A percentile compares a stretch with the other conserved stretches of the same genome.
phyloP scores from a whole-genome alignment of 2,113 vertebrate species.

The Corythaeola cristata region DNA sequence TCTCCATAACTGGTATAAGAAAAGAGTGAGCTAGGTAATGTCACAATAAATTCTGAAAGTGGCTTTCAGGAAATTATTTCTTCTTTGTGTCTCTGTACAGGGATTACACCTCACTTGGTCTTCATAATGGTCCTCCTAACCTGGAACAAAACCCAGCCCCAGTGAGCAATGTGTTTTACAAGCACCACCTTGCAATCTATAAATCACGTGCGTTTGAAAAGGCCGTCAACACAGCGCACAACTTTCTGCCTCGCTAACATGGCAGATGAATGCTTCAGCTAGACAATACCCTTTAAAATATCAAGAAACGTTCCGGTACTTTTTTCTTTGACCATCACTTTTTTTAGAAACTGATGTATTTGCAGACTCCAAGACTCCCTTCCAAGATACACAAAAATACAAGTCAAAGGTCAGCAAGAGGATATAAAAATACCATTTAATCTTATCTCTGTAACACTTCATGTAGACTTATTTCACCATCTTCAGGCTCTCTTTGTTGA shows the following conservation, averaged over 20 bases:
- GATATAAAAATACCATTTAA: slow-evolving; percentile 77
- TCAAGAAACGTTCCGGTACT: not conserved
- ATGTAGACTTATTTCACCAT: slow-evolving; percentile 51
- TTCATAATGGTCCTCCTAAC: not conserved
- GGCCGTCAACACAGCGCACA: not conserved
- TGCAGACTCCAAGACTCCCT: slow-evolving; percentile 59
- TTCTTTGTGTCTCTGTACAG: not conserved
- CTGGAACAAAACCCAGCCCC: not conserved
- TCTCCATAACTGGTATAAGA: not conserved
- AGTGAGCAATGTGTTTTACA: not conserved
- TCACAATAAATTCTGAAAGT: not conserved
- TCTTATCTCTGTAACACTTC: slow-evolving; percentile 71
- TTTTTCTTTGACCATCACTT: slow-evolving; percentile 53
- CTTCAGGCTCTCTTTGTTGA: slow-evolving; percentile 37
- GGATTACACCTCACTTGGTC: not conserved
- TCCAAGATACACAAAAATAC: slow-evolving; percentile 68
- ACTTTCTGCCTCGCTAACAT: not conserved
- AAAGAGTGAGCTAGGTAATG: not conserved
- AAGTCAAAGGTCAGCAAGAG: slow-evolving; percentile 72
- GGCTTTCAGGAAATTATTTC: not conserved
- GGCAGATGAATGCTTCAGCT: not conserved
- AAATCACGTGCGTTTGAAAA: not conserved
- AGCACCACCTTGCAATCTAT: not conserved
- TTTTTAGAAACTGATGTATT: slow-evolving; percentile 54
- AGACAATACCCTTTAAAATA: not conserved